phyloP scores from a whole-genome alignment of 2,888 invertebrate genomes.

The Allacma fusca region DNA sequence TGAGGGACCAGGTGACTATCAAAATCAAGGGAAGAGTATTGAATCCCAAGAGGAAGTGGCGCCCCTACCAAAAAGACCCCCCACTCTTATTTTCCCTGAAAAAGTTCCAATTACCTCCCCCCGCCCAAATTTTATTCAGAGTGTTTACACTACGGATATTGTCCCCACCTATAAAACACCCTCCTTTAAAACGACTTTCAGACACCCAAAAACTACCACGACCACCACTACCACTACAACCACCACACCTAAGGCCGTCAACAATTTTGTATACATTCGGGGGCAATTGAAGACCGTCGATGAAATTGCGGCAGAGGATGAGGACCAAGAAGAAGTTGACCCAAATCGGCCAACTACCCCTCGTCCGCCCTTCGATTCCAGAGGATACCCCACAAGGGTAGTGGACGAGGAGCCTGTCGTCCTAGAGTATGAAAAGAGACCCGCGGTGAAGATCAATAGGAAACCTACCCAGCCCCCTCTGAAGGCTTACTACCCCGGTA shows the following conservation, averaged over 20 bases:
- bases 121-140: not conserved
- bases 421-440: constrained; percentile 11
- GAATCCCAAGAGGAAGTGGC: constrained; percentile 1
- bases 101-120: not conserved
- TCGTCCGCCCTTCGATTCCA: constrained; percentile 57
- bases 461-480: constrained; percentile 54
- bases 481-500: constrained; percentile 57
- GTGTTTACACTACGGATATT: not conserved
- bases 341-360: constrained; percentile 55
- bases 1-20: not conserved
- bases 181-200: constrained; percentile 39
- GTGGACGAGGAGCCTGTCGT: constrained; percentile 49
- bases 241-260: constrained; percentile 56
- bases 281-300: constrained; percentile 58
- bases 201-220: constrained; percentile 32
- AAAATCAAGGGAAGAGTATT: not conserved
- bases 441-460: not conserved
- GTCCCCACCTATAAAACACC: constrained; percentile 33
- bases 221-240: constrained; percentile 33
- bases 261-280: constrained; percentile 60
- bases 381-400: constrained; percentile 59
- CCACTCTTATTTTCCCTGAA: constrained; percentile 22
- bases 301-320: constrained; percentile 55
- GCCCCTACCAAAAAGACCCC: constrained; percentile 21
- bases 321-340: constrained; percentile 47